Conservation (phyloP, 1,140 invertebrate genomes). For the Harpegnathos saltator region DNA sequence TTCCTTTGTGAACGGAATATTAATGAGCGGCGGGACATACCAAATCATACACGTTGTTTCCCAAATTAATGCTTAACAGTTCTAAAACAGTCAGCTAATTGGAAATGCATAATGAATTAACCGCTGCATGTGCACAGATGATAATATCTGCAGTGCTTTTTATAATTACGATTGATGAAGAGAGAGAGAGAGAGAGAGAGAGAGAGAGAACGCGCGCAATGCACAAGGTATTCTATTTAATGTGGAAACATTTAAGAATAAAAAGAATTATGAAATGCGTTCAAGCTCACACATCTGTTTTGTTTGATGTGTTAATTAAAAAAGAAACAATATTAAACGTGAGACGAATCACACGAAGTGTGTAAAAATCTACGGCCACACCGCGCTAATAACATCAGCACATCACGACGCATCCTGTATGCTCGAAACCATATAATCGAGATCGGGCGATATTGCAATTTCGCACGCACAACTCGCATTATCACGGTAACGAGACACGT, state of each 20-base stretch:
- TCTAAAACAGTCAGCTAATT: not conserved
- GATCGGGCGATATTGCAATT: slow-evolving; percentile 28
- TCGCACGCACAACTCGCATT: slow-evolving; percentile 1
- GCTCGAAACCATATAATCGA: slow-evolving; percentile 23
- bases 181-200: no score
- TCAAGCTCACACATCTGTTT: not conserved
- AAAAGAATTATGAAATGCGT: not conserved
- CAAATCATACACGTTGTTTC: not conserved
- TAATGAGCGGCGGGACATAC: slow-evolving; percentile 26
- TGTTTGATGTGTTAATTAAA: not conserved
- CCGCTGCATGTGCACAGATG: no score
- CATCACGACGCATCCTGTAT: slow-evolving; percentile 3
- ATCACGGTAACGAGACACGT: slow-evolving; percentile 18
- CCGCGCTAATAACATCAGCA: not conserved
- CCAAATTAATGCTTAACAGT: not conserved
- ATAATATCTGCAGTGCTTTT: no score
- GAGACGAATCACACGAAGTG: not conserved
- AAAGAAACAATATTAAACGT: not conserved
- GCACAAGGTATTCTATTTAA: not conserved
- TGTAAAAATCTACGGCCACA: not conserved
- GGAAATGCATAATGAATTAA: no score
- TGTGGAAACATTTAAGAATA: not conserved
- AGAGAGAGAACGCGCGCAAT: no score
- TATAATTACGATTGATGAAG: no score
- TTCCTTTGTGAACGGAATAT: slow-evolving; percentile 35